Evolutionary conservation across 92 coral and sea anemone species (phyloP).

Genomic region (Muricea muricata): DNA sequence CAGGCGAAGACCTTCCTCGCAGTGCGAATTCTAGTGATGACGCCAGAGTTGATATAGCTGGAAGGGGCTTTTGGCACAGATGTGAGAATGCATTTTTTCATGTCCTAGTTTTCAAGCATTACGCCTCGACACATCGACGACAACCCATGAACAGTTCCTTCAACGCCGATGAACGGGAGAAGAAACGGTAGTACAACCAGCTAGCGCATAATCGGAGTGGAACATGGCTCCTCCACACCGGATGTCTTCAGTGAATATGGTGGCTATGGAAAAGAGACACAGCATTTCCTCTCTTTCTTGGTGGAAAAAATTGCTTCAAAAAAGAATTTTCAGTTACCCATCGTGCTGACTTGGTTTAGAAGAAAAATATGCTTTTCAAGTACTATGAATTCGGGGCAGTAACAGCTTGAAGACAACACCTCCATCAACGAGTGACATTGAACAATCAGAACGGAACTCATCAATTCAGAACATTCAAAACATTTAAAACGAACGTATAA

Average conservation of each 20-base stretch:
- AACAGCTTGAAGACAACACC: neutral
- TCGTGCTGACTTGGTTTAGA: neutral
- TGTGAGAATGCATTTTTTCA: conserved; percentile 1
- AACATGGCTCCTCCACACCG: conserved; percentile 26
- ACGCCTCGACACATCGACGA: neutral
- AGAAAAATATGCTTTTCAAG: neutral
- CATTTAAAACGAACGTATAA: too few relatives aligned
- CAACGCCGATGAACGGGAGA: neutral
- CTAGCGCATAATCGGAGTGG: neutral
- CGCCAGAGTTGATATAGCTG: neutral
- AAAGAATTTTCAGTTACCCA: neutral
- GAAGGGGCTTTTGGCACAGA: neutral
- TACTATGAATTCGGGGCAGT: too few relatives aligned
- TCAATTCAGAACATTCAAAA: too few relatives aligned
- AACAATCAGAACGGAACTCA: neutral
- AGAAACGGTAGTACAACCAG: conserved; percentile 30
- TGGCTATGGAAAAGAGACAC: conserved; percentile 6
- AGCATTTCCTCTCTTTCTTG: neutral
- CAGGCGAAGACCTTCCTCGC: conserved; percentile 7
- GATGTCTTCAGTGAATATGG: neutral
- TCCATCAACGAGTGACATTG: neutral
- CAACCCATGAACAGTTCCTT: neutral
- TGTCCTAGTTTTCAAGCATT: conserved; percentile 4
- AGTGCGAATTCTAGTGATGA: conserved; percentile 11
- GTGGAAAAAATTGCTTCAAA: neutral